phyloP scores from a whole-genome alignment of 2,113 vertebrate genomes.

The Garra rufa region DNA sequence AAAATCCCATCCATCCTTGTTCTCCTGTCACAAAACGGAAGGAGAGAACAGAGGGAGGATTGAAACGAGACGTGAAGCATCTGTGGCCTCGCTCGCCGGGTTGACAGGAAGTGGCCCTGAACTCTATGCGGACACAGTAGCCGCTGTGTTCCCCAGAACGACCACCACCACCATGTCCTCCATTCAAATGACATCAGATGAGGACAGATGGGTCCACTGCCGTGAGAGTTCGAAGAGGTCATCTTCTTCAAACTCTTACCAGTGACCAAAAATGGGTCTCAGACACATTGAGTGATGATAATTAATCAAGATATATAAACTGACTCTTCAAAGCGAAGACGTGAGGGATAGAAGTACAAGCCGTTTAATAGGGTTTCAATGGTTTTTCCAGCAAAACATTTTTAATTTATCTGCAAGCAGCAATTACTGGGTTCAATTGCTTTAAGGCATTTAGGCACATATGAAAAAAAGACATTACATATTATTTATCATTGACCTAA shows the following conservation, averaged over 20 bases:
- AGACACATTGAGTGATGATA: neutral
- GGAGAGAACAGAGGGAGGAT: slow-evolving; percentile 74
- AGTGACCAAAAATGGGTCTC: neutral
- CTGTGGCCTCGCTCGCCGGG: slow-evolving; percentile 67
- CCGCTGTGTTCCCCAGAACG: slow-evolving; percentile 71
- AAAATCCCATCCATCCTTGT: slow-evolving; percentile 30
- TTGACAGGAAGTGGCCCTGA: slow-evolving; percentile 74
- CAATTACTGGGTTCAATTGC: no score
- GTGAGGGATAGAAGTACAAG: neutral
- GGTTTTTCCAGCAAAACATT: neutral
- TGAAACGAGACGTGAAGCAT: slow-evolving; percentile 74
- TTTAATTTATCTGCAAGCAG: no score
- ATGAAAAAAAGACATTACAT: no score
- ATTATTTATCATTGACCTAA: no score
- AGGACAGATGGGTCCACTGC: slow-evolving; percentile 49
- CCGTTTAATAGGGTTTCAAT: neutral
- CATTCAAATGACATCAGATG: slow-evolving; percentile 67
- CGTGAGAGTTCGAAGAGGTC: slow-evolving; percentile 40
- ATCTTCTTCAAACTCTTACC: slow-evolving; percentile 14
- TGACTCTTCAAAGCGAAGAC: neutral
- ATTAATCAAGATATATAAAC: neutral
- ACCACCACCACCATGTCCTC: slow-evolving; percentile 66
- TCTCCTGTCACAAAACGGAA: slow-evolving; percentile 42
- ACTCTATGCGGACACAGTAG: slow-evolving; percentile 71
- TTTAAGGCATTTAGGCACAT: no score